These are phyloP conservation scores for Osedax fenrisi DNA, from an alignment of 2,888 invertebrate species.

Conservation along the genomic window DNA sequence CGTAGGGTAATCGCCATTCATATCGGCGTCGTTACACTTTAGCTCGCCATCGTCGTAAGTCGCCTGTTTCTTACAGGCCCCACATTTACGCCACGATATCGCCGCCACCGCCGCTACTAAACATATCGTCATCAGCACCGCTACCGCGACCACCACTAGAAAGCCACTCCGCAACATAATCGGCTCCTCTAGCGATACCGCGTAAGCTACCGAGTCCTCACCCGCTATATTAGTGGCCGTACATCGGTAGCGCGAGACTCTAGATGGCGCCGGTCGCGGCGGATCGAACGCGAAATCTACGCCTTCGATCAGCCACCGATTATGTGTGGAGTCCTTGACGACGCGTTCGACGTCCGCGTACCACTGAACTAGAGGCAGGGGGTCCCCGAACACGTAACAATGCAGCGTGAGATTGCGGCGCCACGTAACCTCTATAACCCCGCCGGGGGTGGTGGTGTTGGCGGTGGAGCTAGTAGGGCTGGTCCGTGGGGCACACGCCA, in stretches of 20 bases:
- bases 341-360: not conserved
- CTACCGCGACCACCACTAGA: not conserved
- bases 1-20: no score
- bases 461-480: slow-evolving; percentile 28
- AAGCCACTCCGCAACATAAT: not conserved
- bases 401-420: slow-evolving; percentile 29
- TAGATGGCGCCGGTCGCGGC: no score
- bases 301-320: not conserved
- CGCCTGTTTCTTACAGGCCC: not conserved
- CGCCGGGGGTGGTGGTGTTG: not conserved
- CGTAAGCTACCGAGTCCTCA: not conserved
- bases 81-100: not conserved
- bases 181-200: no score
- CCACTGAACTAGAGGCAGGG: slow-evolving; percentile 24
- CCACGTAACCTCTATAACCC: not conserved
- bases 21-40: not conserved
- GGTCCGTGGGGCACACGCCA: slow-evolving; percentile 36
- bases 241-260: no score
- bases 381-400: slow-evolving; percentile 27
- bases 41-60: not conserved
- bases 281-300: not conserved
- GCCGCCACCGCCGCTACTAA: not conserved
- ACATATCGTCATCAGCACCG: not conserved
- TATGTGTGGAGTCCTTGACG: not conserved
- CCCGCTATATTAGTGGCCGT: not conserved